Conservation (phyloP, 2,888 invertebrate genomes). For the Zygaena filipendulae region DNA sequence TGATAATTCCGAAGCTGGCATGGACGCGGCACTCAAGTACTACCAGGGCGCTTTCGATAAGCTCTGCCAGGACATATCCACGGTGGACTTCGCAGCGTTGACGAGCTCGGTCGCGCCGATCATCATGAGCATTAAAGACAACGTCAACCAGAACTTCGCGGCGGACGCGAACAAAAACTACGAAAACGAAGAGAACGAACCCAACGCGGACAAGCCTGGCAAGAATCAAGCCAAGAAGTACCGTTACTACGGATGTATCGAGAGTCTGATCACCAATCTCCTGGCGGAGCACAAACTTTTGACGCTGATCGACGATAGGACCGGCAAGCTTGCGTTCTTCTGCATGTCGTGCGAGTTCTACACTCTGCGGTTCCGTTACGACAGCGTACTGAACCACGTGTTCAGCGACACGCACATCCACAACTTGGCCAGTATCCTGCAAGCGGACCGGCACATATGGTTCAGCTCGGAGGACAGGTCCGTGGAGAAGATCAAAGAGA, state of each 20-base stretch:
- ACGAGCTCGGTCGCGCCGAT: constrained; percentile 56
- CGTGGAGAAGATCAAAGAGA: constrained; percentile 42
- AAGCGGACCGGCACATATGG: constrained; percentile 45
- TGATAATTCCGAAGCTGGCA: constrained; percentile 49
- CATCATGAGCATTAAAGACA: constrained; percentile 61
- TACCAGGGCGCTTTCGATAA: constrained; percentile 44
- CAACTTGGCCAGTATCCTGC: constrained; percentile 46
- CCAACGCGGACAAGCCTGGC: constrained; percentile 34
- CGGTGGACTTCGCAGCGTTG: constrained; percentile 42
- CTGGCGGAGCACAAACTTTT: constrained; percentile 46
- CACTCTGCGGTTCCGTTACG: constrained; percentile 53
- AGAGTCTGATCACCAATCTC: constrained; percentile 41
- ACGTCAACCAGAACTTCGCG: constrained; percentile 56
- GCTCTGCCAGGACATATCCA: constrained; percentile 34
- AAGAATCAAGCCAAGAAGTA: constrained; percentile 52
- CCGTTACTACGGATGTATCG: constrained; percentile 56
- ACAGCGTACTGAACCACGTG: constrained; percentile 56
- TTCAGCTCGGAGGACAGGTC: constrained; percentile 35
- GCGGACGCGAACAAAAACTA: constrained; percentile 50
- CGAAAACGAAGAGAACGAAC: constrained; percentile 51
- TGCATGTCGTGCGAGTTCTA: constrained; percentile 61
- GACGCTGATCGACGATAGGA: constrained; percentile 51
- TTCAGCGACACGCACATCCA: constrained; percentile 53
- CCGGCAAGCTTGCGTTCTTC: constrained; percentile 57
- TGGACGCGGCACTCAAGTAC: constrained; percentile 46